Evolutionary conservation across 2,888 invertebrate genomes (phyloP).

Genomic region (Rotaria macrura): DNA sequence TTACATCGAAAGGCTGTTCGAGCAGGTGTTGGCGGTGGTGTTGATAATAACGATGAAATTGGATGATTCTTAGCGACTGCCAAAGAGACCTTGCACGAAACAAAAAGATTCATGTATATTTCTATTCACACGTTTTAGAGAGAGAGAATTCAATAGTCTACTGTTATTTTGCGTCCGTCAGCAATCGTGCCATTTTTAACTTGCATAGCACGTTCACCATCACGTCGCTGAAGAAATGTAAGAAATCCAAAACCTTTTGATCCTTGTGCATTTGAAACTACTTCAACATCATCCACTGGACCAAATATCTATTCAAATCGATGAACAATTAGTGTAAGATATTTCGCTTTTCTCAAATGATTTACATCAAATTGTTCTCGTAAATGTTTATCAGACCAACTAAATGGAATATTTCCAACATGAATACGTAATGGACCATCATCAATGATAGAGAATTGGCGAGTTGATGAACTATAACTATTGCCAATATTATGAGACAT

Average conservation of each 20-base stretch:
- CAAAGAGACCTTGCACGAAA: not conserved
- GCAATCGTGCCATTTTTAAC: not conserved
- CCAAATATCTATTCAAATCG: not conserved
- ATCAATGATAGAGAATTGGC: not conserved
- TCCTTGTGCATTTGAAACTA: conserved; percentile 1
- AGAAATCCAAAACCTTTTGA: not conserved
- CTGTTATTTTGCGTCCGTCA: not conserved
- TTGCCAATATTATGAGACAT: not conserved
- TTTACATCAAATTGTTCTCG: not conserved
- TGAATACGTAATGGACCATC: not conserved
- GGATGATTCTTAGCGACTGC: not conserved
- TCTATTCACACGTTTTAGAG: too few relatives aligned
- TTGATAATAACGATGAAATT: not conserved
- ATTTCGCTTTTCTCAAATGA: not conserved
- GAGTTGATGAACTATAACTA: not conserved
- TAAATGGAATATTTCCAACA: conserved; percentile 1
- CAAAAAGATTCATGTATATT: not conserved
- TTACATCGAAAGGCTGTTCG: not conserved
- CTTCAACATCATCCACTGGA: not conserved
- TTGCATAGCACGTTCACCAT: conserved; percentile 2
- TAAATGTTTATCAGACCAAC: not conserved
- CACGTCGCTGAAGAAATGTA: not conserved
- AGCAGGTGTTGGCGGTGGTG: not conserved
- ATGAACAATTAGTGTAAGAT: not conserved
- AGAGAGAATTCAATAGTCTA: not conserved